These are phyloP conservation scores for Cerastoderma edule DNA, from an alignment of 2,888 invertebrate species.

Conservation along the genomic window DNA sequence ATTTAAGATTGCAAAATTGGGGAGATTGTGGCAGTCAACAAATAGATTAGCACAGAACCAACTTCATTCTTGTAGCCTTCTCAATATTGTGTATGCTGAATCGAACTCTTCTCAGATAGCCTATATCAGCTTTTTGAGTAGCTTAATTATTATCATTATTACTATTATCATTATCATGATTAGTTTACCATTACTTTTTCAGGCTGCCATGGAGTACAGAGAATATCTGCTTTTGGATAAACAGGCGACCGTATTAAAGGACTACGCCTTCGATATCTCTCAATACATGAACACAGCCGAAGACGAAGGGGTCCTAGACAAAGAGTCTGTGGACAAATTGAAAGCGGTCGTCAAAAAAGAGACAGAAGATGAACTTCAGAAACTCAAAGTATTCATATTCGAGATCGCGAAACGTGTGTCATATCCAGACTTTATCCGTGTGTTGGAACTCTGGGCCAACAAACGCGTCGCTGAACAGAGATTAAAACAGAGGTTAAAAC, in stretches of 20 bases:
- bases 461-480: not conserved
- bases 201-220: constrained; percentile 14
- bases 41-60: too few relatives aligned
- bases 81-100: too few relatives aligned
- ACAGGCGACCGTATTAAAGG: not conserved
- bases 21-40: too few relatives aligned
- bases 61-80: too few relatives aligned
- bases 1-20: too few relatives aligned
- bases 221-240: not conserved
- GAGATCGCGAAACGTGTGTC: constrained; percentile 7
- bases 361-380: not conserved
- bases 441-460: not conserved
- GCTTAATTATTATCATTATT: too few relatives aligned
- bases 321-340: not conserved
- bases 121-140: too few relatives aligned
- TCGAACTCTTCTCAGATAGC: too few relatives aligned
- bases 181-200: too few relatives aligned
- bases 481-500: not conserved
- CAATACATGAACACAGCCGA: not conserved
- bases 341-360: not conserved
- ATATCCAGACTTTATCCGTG: not conserved
- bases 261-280: not conserved
- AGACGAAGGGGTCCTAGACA: not conserved
- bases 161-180: too few relatives aligned
- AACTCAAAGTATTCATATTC: not conserved